These are phyloP conservation scores for Boloria euphrosyne DNA, from an alignment of 2,888 invertebrate genomes.

Conservation along the genomic window DNA sequence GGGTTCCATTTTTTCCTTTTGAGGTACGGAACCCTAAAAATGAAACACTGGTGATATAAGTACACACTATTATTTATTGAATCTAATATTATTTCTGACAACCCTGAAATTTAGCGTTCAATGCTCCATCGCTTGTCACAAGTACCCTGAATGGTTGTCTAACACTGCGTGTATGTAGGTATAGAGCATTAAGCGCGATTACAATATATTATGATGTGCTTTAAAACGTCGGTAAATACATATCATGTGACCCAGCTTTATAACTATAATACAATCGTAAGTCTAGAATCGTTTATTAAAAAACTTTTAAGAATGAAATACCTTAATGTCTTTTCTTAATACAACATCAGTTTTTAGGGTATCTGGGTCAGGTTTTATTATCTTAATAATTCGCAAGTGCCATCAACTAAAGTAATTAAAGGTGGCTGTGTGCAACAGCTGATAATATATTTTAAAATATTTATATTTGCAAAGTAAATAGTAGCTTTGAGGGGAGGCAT, in stretches of 20 bases:
- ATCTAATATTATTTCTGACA: conserved; percentile 41
- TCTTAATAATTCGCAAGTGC: not conserved
- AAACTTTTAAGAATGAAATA: too few species aligned
- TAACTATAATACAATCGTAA: too few species aligned
- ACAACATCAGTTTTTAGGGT: not conserved
- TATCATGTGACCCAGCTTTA: too few species aligned
- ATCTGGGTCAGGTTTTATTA: not conserved
- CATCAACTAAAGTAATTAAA: not conserved
- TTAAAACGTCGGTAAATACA: too few species aligned
- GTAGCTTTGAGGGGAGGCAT: conserved; percentile 1
- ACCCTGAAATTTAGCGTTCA: conserved; percentile 43
- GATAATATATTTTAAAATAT: not conserved
- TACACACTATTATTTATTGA: conserved; percentile 41
- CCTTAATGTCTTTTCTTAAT: not conserved
- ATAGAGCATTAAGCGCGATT: too few species aligned
- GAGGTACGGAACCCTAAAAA: too few species aligned
- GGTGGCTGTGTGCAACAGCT: not conserved
- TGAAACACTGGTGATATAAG: conserved; percentile 29
- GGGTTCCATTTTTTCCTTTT: too few species aligned
- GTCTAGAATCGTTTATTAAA: too few species aligned
- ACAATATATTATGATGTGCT: too few species aligned
- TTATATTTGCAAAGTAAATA: not conserved
- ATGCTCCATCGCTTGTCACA: conserved; percentile 6
- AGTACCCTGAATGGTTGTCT: conserved; percentile 7
- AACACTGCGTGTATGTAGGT: not conserved